A percentile compares a stretch with the other conserved stretches of the same genome.
Evolutionary conservation across 2,888 invertebrate genomes (phyloP).

Genomic region (Lochmaea crataegi): DNA sequence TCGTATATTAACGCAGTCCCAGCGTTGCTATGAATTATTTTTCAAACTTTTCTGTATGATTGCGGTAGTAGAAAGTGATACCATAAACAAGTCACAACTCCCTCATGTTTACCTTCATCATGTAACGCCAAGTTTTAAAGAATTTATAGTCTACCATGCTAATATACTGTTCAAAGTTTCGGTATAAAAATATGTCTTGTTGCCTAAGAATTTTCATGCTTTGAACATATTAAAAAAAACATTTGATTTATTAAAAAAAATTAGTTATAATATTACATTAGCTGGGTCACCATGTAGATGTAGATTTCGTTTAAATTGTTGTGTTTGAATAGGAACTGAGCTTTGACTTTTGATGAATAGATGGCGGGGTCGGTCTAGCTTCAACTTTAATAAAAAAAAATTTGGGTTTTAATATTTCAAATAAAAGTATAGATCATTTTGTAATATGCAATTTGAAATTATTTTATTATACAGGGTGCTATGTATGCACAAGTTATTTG

Average conservation of each 20-base stretch:
- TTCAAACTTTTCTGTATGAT: conserved; percentile 15
- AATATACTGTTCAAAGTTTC: background rate
- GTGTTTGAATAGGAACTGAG: background rate
- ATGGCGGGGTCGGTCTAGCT: background rate
- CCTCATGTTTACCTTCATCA: conserved; percentile 31
- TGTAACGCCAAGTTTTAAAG: conserved; percentile 29
- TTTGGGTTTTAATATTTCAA: no score
- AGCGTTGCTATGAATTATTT: conserved; percentile 23
- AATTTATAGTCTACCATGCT: conserved; percentile 29
- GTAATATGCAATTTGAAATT: no score
- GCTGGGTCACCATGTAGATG: background rate
- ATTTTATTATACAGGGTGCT: no score
- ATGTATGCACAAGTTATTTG: no score
- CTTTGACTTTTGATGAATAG: background rate
- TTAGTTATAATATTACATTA: background rate
- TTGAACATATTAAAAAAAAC: background rate
- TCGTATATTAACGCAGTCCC: conserved; percentile 5
- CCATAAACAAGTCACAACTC: conserved; percentile 45
- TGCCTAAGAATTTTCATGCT: background rate
- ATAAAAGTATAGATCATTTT: background rate
- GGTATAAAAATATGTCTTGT: background rate
- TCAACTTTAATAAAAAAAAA: no score
- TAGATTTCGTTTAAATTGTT: background rate
- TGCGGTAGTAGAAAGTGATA: conserved; percentile 26
- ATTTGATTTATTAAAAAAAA: background rate